Evolutionary conservation across 2,888 invertebrate genomes (phyloP).

Genomic region (Lasioglossum figueresi): DNA sequence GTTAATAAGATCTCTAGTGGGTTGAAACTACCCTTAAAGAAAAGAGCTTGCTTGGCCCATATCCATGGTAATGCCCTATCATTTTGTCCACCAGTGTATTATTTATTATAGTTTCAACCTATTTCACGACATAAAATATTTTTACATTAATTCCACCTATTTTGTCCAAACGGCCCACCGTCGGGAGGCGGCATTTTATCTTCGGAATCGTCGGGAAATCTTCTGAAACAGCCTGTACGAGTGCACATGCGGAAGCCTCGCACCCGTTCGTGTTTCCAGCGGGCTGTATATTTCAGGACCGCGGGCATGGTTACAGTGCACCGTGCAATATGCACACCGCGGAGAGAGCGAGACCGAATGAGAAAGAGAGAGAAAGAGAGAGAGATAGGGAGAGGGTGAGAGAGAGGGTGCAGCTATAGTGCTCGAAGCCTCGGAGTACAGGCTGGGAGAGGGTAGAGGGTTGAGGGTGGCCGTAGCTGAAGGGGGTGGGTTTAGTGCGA

Average conservation of each 20-base stretch:
- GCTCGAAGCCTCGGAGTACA: slow-evolving; percentile 63
- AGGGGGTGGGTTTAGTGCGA: slow-evolving; percentile 65
- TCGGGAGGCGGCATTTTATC: background rate
- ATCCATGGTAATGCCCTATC: background rate
- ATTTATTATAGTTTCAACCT: background rate
- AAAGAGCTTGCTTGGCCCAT: too few species aligned
- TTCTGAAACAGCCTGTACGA: slow-evolving; percentile 30
- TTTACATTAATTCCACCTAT: background rate
- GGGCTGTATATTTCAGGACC: slow-evolving; percentile 81
- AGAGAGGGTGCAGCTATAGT: slow-evolving; percentile 57
- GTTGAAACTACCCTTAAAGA: too few species aligned
- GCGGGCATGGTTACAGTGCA: slow-evolving; percentile 79
- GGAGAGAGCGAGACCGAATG: slow-evolving; percentile 52
- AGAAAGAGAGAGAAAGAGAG: background rate
- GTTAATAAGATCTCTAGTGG: too few species aligned
- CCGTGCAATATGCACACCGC: slow-evolving; percentile 80
- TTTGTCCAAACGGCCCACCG: background rate
- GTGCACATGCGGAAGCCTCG: slow-evolving; percentile 26
- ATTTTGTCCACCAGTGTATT: background rate
- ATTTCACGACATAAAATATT: background rate
- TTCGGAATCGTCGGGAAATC: background rate
- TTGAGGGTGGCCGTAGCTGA: slow-evolving; percentile 39
- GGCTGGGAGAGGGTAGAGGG: slow-evolving; percentile 29
- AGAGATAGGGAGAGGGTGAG: background rate
- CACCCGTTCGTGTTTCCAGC: slow-evolving; percentile 70